Evolutionary conservation across 2,113 vertebrate genomes (phyloP), one percentile per base, ranked within the genome.

Genomic region (Ammodytes marinus): DNA sequence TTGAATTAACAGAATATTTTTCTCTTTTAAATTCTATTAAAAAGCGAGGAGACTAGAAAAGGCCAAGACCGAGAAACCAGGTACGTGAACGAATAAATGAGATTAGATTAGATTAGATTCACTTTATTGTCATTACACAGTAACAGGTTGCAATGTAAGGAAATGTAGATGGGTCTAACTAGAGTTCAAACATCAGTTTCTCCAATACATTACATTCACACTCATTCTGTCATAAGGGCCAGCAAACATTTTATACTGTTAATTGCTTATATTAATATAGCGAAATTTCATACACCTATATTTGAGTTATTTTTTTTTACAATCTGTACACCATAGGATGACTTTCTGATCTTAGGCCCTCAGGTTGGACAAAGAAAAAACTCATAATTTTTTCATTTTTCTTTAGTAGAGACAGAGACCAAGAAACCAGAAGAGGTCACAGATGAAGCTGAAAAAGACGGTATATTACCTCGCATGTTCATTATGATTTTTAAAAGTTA

Each of bases 371-470:
- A 59, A 59, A 5, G 37, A 55, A 50, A 50, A 4, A 50, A 3
- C 11, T 65, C 19, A 9, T 55, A 55, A 15, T 52, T 52, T 14
- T 52, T 17, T 10, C 19, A 8, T 53, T 50, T 76, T 7, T 10
- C 6, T 55, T 19, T 43, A 0, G 52, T 78, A 86, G 89, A 81
- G 55, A 52, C 68, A 13, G 68, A 82, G 53, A 57, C 43, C 6
- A 84, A 84, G 59, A 82, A 87, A 68, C 75, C 66, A 66, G 71
- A 79, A 43, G 77, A 81, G 1, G 63, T 27, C 6, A 12, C 79
- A 47, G 85, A 89, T 42, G 52, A 89, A 45, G 52, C 90, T 66
- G 85, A 7, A 60, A 80, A 89, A 63, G 91, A 92, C 37, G 92
- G 93, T 94, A 83, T 1, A 17, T 37, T 4, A 59, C 6, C 5